A percentile compares a stretch with the other conserved stretches of the same genome.
phyloP scores from a whole-genome alignment of 1,140 invertebrate genomes.

The Rhagoletis pomonella region DNA sequence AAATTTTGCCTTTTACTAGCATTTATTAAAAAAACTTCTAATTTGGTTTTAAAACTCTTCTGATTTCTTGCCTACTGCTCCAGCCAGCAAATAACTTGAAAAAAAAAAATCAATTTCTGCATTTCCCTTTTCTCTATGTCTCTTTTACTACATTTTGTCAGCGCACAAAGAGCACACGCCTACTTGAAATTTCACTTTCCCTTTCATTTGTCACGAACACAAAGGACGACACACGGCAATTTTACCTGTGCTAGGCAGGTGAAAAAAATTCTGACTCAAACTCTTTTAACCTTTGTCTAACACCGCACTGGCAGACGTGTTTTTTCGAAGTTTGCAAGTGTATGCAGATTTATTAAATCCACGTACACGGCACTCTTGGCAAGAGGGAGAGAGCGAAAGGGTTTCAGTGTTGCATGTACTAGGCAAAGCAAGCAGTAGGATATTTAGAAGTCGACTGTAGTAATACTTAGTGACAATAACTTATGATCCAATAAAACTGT shows the following conservation, averaged over 20 bases:
- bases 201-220: slow-evolving; percentile 49
- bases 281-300: neutral
- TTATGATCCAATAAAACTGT: slow-evolving; percentile 51
- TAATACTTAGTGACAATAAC: slow-evolving; percentile 52
- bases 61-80: too few species aligned
- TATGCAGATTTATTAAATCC: slow-evolving; percentile 44
- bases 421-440: neutral
- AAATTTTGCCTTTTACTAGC: too few species aligned
- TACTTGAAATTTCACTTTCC: slow-evolving; percentile 17
- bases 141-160: neutral
- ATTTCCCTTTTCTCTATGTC: neutral
- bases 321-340: slow-evolving; percentile 17
- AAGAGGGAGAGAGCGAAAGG: neutral
- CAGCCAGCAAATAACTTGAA: too few species aligned
- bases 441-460: slow-evolving; percentile 19
- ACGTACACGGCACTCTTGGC: neutral
- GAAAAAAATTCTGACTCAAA: slow-evolving; percentile 10
- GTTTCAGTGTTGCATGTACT: slow-evolving; percentile 1
- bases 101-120: neutral
- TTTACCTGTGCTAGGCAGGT: neutral
- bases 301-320: neutral
- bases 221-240: slow-evolving; percentile 15
- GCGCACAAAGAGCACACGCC: neutral
- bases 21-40: too few species aligned
- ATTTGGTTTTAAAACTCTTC: too few species aligned